phyloP scores from a whole-genome alignment of 2,797 vertebrate species.

The Dallia pectoralis region DNA sequence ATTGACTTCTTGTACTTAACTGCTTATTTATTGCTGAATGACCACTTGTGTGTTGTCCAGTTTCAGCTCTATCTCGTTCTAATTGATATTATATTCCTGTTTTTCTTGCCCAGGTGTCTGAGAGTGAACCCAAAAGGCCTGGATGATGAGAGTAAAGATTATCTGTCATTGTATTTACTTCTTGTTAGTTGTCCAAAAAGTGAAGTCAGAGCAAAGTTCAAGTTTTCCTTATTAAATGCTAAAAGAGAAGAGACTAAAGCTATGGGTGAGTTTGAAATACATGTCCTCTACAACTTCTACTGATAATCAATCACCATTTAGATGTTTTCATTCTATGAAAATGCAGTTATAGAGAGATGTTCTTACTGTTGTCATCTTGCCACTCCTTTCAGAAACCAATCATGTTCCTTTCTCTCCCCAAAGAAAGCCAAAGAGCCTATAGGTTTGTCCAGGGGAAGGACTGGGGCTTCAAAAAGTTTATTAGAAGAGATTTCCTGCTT shows the following conservation, averaged over 20 bases:
- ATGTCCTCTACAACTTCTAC: too few relatives aligned
- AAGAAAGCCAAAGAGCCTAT: constrained; percentile 99
- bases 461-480: constrained; percentile 99
- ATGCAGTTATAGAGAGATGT: too few relatives aligned
- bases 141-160: constrained; percentile 99
- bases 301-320: too few relatives aligned
- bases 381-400: neutral
- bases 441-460: constrained; percentile 99
- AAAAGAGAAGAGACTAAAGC: constrained; percentile 99
- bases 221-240: constrained; percentile 96
- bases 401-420: constrained; percentile 17
- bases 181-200: constrained; percentile 99
- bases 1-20: constrained; percentile 2
- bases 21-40: constrained; percentile 8
- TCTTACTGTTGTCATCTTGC: too few relatives aligned
- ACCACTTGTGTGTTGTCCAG: neutral
- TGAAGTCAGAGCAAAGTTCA: constrained; percentile 99
- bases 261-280: constrained; percentile 84
- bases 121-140: constrained; percentile 98
- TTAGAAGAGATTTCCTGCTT: constrained; percentile 96
- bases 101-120: constrained; percentile 86
- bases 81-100: constrained; percentile 23
- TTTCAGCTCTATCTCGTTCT: constrained; percentile 13
- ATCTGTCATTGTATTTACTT: constrained; percentile 96
- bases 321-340: too few relatives aligned